phyloP scores from a whole-genome alignment of 1,140 invertebrate genomes.

The Lasioglossum baleicum region DNA sequence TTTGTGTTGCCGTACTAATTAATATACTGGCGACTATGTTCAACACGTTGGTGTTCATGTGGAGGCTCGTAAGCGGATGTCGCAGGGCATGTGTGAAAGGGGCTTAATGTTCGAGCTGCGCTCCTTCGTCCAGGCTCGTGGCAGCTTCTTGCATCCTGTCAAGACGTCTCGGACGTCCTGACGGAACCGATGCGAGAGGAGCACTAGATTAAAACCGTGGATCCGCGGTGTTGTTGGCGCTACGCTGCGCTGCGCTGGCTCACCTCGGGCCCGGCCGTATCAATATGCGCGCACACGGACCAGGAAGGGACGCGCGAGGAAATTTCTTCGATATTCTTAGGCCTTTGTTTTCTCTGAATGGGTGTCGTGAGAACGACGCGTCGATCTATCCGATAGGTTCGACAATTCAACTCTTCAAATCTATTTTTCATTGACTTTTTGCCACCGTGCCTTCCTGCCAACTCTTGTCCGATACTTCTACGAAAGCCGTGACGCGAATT shows the following conservation, averaged over 20 bases:
- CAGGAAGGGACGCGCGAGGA: slow-evolving; percentile 5
- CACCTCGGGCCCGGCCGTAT: neutral
- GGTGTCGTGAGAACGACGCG: neutral
- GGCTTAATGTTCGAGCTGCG: slow-evolving; percentile 25
- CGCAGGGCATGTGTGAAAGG: neutral
- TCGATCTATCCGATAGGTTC: neutral
- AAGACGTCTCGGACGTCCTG: slow-evolving; percentile 24
- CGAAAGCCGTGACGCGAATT: neutral
- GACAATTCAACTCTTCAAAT: neutral
- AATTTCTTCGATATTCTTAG: slow-evolving; percentile 5
- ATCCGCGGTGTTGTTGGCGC: neutral
- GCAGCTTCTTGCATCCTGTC: slow-evolving; percentile 38
- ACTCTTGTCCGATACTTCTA: neutral
- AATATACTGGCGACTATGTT: no score
- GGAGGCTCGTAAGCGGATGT: neutral
- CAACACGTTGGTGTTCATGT: no score
- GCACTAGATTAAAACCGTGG: slow-evolving; percentile 38
- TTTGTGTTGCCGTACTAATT: no score
- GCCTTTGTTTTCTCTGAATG: neutral
- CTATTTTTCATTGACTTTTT: neutral
- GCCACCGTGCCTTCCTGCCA: neutral
- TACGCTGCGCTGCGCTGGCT: neutral
- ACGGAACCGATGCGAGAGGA: slow-evolving; percentile 13
- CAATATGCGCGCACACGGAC: slow-evolving; percentile 20
- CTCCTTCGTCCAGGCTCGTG: slow-evolving; percentile 5